These are phyloP conservation scores for Oryzias melastigma DNA, from an alignment of 2,113 vertebrate species.

Conservation along the genomic window DNA sequence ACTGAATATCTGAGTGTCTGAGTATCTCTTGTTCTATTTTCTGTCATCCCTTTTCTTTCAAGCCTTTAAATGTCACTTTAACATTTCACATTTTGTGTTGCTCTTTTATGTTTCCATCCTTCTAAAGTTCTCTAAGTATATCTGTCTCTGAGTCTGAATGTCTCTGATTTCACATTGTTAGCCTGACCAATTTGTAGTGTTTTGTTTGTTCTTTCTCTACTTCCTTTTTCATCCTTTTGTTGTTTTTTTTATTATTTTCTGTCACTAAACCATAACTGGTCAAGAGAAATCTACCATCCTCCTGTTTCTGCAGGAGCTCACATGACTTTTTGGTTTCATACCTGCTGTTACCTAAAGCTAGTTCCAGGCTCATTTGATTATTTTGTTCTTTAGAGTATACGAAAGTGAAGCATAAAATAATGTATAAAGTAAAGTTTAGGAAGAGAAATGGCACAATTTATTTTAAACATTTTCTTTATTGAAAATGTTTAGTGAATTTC, in stretches of 20 bases:
- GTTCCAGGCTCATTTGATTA: neutral
- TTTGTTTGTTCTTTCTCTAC: neutral
- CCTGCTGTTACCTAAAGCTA: neutral
- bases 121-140: neutral
- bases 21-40: neutral
- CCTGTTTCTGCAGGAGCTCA: neutral
- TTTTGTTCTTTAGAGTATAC: too few species aligned
- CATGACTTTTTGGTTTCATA: neutral
- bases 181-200: neutral
- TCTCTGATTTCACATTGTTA: neutral
- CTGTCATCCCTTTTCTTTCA: neutral
- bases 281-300: neutral
- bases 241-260: neutral
- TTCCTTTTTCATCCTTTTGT: neutral
- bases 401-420: too few species aligned
- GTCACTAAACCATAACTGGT: neutral
- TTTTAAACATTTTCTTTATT: too few species aligned
- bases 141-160: neutral
- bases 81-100: neutral
- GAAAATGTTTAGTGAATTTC: too few species aligned
- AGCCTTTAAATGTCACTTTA: neutral
- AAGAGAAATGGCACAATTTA: too few species aligned
- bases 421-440: too few species aligned
- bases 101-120: neutral
- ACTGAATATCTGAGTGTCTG: neutral